Percentiles rank a stretch among this genome's conserved stretches.
Evolutionary conservation across 2,797 vertebrate species (phyloP).

Genomic region (Tolypeutes matacus): DNA sequence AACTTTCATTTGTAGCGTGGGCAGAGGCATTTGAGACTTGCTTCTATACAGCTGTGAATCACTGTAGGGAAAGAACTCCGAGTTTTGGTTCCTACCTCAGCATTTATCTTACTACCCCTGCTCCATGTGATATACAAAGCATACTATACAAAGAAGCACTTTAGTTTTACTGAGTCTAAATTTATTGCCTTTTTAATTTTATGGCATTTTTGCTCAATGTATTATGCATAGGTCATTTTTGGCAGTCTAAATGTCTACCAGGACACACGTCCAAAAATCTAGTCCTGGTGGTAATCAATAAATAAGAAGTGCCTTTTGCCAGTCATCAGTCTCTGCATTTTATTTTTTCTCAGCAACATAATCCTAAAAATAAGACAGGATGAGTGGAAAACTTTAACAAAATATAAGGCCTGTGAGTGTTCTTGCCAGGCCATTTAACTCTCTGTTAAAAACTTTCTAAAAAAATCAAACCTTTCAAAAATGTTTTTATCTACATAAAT

Average conservation of each 20-base stretch:
- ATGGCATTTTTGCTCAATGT: conserved; percentile 11
- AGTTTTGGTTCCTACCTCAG: background rate
- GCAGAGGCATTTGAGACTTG: background rate
- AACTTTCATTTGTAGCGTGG: background rate
- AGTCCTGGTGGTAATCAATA: conserved; percentile 17
- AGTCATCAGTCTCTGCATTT: conserved; percentile 1
- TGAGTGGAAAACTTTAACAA: background rate
- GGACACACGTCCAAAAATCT: background rate
- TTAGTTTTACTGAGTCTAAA: conserved; percentile 60
- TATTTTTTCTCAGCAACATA: conserved; percentile 19
- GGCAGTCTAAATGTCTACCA: conserved; percentile 37
- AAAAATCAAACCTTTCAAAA: conserved; percentile 55
- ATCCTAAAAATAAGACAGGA: background rate
- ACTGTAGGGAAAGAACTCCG: background rate
- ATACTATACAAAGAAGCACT: conserved; percentile 31
- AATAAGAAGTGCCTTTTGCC: conserved; percentile 17
- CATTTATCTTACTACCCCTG: background rate
- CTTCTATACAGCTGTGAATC: background rate
- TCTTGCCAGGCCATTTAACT: background rate
- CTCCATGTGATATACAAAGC: background rate
- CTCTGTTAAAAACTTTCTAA: conserved; percentile 48
- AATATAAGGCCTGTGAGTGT: background rate
- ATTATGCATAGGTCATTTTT: conserved; percentile 50
- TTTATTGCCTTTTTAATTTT: conserved; percentile 70
- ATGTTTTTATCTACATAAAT: background rate